Base-by-base conservation (phyloP, 2,113 vertebrate species). In the Mohoua ochrocephala region DNA sequence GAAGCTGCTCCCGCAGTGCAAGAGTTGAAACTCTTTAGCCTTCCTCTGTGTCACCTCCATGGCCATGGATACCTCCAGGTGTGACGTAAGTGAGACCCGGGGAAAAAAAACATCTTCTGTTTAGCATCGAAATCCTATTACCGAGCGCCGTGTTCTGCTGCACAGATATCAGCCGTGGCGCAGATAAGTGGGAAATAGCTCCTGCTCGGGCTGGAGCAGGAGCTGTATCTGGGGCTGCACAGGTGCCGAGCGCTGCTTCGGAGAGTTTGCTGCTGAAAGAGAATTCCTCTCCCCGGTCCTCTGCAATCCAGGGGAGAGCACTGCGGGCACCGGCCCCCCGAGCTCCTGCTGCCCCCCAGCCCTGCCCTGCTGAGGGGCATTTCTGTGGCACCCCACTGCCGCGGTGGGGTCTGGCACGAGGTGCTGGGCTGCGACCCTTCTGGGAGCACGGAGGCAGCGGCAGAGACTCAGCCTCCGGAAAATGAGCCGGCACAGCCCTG, bases 21-120 rank as follows among this genome's bases (percentile, higher is more conserved):
- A 15, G 87, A 91, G 92, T n/a, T 69, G 95, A 65, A 91, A 85
- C 87, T 86, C 94, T 77, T 94, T 59, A 93, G 94, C 94, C 67
- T 77, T 85, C 45, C 83, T 88, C 67, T 33, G 67, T 93, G 74
- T 93, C 92, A 95, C 94, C 63, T 91, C 84, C 59, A 47, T 31
- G 74, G 81, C 69, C 44, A 5, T 7, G 23, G 89, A 80, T 61
- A 71, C 79, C 76, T 93, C 75, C 77, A 42, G 78, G 59, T 53
- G 75, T 94, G 93, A 93, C 9, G n/a, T 81, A 56, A 93, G 93
- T 47, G 73, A 84, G 80, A 84, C 84, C 70, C 5, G 1, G 45
- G 8, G 39, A 49, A 27, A 27, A 27, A 23, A 84, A 87, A 6
- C 26, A 45, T 61, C 39, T 47, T 69, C 83, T 92, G 83, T 86